Conservation (phyloP, 2,113 vertebrate genomes). For the Oncorhynchus clarkii region DNA sequence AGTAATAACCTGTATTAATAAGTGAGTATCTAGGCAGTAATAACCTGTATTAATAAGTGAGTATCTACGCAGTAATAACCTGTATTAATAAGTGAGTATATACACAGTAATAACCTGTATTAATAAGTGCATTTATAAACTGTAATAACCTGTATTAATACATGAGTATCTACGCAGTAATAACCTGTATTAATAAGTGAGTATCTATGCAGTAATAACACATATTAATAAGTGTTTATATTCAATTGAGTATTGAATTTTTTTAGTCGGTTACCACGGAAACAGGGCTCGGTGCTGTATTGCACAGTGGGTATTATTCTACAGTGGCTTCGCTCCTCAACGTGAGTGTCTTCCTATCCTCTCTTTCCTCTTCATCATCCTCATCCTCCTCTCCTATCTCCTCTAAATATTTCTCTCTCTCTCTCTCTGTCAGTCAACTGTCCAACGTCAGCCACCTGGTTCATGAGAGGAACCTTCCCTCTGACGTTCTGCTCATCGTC, state of each 20-base stretch:
- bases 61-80: too few species aligned
- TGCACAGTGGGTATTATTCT: constrained; percentile 97
- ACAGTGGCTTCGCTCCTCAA: constrained; percentile 96
- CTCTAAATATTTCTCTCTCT: too few species aligned
- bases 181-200: background rate
- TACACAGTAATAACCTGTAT: too few species aligned
- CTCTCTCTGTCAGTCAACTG: constrained; percentile 71
- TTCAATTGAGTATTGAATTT: background rate
- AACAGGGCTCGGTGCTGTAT: constrained; percentile 94
- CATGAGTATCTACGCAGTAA: too few species aligned
- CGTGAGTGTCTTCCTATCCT: constrained; percentile 75
- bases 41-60: too few species aligned
- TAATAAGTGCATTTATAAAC: too few species aligned
- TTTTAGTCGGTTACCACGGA: constrained; percentile 90
- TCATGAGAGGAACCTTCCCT: constrained; percentile 95
- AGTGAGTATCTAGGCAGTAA: too few species aligned
- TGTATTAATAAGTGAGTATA: too few species aligned
- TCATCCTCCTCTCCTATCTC: background rate
- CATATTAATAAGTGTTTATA: background rate
- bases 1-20: too few species aligned
- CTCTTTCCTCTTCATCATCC: constrained; percentile 7
- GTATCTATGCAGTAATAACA: background rate
- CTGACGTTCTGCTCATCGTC: constrained; percentile 90
- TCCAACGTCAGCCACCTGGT: constrained; percentile 90
- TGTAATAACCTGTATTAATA: too few species aligned